These are phyloP conservation scores for Poeciliopsis occidentalis DNA, from an alignment of 2,113 vertebrate genomes.

Conservation along the genomic window DNA sequence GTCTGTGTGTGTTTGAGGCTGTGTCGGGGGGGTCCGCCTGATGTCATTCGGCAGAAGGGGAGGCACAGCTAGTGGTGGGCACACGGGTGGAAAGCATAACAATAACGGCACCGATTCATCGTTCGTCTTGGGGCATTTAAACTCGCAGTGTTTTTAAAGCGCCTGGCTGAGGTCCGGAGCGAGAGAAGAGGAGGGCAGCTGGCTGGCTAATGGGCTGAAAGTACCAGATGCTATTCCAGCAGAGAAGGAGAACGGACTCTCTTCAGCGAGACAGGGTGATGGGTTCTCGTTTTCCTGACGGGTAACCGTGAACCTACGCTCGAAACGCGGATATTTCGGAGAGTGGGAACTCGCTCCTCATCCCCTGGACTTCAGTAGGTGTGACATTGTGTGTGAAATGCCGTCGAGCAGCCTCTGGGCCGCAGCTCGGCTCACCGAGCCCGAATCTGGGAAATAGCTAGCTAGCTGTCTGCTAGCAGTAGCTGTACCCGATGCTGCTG, in stretches of 20 bases:
- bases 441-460: constrained; percentile 63
- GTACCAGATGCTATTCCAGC: constrained; percentile 77
- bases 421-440: constrained; percentile 68
- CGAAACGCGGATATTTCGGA: constrained; percentile 13
- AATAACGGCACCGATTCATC: constrained; percentile 33
- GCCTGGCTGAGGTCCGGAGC: neutral
- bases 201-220: constrained; percentile 53
- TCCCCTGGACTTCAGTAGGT: constrained; percentile 1
- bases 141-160: neutral
- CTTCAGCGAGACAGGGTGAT: constrained; percentile 64
- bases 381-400: constrained; percentile 44
- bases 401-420: constrained; percentile 70
- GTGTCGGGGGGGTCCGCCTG: constrained; percentile 69
- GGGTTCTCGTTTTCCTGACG: constrained; percentile 71
- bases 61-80: constrained; percentile 60
- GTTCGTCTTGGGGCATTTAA: neutral
- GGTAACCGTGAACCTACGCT: constrained; percentile 47
- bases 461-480: constrained; percentile 72
- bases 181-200: constrained; percentile 15
- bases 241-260: constrained; percentile 53
- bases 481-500: constrained; percentile 70
- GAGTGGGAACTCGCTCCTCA: neutral
- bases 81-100: constrained; percentile 57
- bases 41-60: constrained; percentile 72
- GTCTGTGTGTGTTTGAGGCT: constrained; percentile 26